These are phyloP conservation scores for Hypselothyrea guttata DNA, from an alignment of 2,888 invertebrate species.

Conservation along the genomic window DNA sequence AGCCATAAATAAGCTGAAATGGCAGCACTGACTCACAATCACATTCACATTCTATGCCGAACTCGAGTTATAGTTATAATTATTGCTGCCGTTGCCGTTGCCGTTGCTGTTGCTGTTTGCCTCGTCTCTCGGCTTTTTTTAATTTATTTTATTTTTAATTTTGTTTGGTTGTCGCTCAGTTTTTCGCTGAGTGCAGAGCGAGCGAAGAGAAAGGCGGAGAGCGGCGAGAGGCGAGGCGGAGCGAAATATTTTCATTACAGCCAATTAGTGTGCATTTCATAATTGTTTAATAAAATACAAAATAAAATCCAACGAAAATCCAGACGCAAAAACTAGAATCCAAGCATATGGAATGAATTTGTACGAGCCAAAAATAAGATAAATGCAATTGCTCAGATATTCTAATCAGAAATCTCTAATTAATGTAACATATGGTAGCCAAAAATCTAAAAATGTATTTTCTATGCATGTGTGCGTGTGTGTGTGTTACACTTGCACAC, in stretches of 20 bases:
- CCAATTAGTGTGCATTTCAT: slow-evolving; percentile 81
- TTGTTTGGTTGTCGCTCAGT: slow-evolving; percentile 67
- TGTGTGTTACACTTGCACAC: too few relatives aligned
- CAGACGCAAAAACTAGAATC: slow-evolving; percentile 16
- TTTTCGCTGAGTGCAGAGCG: slow-evolving; percentile 31
- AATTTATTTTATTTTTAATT: slow-evolving; percentile 76
- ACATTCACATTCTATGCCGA: slow-evolving; percentile 68
- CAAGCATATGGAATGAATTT: slow-evolving; percentile 19
- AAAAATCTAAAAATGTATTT: slow-evolving; percentile 43
- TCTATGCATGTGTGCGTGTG: neutral
- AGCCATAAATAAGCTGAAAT: too few relatives aligned
- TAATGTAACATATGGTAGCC: slow-evolving; percentile 53
- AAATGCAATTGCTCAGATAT: slow-evolving; percentile 23
- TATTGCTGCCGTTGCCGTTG: slow-evolving; percentile 60
- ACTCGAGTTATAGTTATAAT: slow-evolving; percentile 77
- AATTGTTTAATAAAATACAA: slow-evolving; percentile 76
- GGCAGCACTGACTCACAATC: too few relatives aligned
- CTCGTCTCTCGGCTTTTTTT: slow-evolving; percentile 59
- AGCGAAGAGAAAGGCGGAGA: slow-evolving; percentile 16
- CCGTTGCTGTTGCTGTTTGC: neutral
- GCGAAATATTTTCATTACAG: slow-evolving; percentile 70
- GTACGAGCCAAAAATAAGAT: neutral
- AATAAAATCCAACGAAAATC: slow-evolving; percentile 25
- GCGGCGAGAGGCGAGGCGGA: slow-evolving; percentile 12
- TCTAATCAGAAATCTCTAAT: slow-evolving; percentile 34